Base-by-base conservation (phyloP, 2,797 vertebrate genomes). In the Bradypus variegatus region DNA sequence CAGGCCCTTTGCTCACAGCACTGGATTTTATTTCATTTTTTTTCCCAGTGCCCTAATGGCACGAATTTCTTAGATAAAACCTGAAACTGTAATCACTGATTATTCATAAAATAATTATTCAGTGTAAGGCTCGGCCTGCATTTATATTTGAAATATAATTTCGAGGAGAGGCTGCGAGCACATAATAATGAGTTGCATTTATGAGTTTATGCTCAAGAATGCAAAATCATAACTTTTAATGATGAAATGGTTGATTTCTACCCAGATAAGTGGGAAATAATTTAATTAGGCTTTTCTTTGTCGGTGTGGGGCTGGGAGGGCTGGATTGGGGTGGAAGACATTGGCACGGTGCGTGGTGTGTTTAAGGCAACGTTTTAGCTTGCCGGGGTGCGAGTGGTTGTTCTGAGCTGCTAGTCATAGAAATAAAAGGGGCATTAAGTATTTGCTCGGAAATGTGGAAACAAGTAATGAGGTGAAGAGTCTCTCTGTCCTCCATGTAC, bases 341-440 rank as follows among this genome's bases (percentile, higher is more conserved):
- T 8, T 33, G 6, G 70, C n/a, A n/a, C n/a, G n/a, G n/a, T 21
- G 6, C 23, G 0, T 15, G 2, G 4, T 15, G n/a, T 38, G n/a
- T 58, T 60, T 58, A 2, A 1, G n/a, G 53, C 14, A 9, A 23
- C 8, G 8, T 36, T 15, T 53, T 33, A 8, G 1, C 13, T 12
- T 2, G 4, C 2, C 0, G 11, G 29, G 2, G 33, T 48, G 13
- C 23, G 0, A 1, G 10, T 5, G n/a, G 8, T 21, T 29, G 4
- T 25, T 8, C 8, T 3, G 4, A 29, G 36, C 2, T 4, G 3
- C 5, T n/a, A n/a, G 1, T 70, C 23, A 38, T 10, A 50, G 23
- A 72, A 41, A 85, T 58, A 58, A 38, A 38, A 38, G 33, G 7
- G 27, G n/a, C 25, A 19, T 36, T 53, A 76, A 23, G 31, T 1